Percentiles rank a stretch among this genome's conserved stretches.
Evolutionary conservation across 2,113 vertebrate genomes (phyloP).

Genomic region (Antennarius striatus): DNA sequence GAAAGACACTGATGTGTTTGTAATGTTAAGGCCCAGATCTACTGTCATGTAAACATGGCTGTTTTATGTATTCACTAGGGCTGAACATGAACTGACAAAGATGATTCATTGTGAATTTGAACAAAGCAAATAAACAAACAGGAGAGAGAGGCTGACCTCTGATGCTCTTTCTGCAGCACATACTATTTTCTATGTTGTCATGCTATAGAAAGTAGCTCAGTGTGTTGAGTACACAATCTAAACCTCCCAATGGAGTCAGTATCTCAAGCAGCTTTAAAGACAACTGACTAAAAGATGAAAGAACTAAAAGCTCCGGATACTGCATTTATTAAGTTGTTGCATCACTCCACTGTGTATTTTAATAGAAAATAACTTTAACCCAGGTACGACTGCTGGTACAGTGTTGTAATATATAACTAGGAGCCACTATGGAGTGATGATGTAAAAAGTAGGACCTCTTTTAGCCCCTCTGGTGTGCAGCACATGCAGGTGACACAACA

Average conservation of each 20-base stretch:
- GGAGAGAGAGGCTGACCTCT: not conserved
- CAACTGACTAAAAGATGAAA: no score
- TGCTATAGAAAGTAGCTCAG: not conserved
- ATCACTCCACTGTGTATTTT: no score
- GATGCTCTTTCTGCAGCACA: slow-evolving; percentile 20
- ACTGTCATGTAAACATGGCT: slow-evolving; percentile 25
- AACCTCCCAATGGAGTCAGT: no score
- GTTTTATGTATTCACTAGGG: not conserved
- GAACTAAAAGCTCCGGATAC: no score
- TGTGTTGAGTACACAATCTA: no score
- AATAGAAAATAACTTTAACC: no score
- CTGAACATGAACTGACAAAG: not conserved
- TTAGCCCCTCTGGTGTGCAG: not conserved
- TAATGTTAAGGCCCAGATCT: slow-evolving; percentile 54
- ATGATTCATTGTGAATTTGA: slow-evolving; percentile 37
- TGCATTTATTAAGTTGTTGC: no score
- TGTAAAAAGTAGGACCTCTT: not conserved
- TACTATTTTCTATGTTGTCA: slow-evolving; percentile 22
- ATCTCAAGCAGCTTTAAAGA: no score
- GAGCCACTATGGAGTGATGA: not conserved
- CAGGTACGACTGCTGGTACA: no score
- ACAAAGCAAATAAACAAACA: slow-evolving; percentile 1
- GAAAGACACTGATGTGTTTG: slow-evolving; percentile 60
- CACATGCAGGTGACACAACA: not conserved
- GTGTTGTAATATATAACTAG: no score